A percentile compares a stretch with the other conserved stretches of the same genome.
Evolutionary conservation across 2,888 invertebrate genomes (phyloP).

Genomic region (Sminthurides aquaticus): DNA sequence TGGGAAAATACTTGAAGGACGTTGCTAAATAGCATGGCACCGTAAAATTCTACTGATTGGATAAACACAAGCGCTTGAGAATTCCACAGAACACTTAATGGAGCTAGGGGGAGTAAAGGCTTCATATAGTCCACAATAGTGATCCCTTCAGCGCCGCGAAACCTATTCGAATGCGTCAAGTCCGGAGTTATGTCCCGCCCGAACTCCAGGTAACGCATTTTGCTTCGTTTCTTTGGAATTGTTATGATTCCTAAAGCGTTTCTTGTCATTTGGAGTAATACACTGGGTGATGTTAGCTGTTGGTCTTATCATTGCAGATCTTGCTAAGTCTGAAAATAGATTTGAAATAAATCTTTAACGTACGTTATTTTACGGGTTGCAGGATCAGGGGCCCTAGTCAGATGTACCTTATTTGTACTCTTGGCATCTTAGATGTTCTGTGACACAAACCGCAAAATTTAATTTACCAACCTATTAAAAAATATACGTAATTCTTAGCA

Average conservation of each 20-base stretch:
- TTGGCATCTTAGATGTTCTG: no score
- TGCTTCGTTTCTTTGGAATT: not conserved
- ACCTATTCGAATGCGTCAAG: no score
- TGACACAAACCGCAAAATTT: no score
- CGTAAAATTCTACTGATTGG: constrained; percentile 10
- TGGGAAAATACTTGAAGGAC: constrained; percentile 3
- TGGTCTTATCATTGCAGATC: not conserved
- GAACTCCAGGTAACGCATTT: constrained; percentile 16
- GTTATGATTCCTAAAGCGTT: not conserved
- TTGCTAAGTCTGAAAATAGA: no score
- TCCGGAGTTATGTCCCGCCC: constrained; percentile 1
- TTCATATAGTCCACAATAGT: constrained; percentile 5
- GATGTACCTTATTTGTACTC: no score
- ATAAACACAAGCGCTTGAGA: not conserved
- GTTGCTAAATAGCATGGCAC: constrained; percentile 8
- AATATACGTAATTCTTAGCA: no score
- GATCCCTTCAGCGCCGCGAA: not conserved
- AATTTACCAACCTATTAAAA: no score
- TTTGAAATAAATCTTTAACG: no score
- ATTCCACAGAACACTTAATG: not conserved
- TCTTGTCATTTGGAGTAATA: not conserved
- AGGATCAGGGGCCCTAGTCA: no score
- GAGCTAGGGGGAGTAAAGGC: not conserved
- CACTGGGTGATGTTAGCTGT: not conserved
- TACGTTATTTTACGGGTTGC: no score